phyloP scores from a whole-genome alignment of 2,797 vertebrate species.

The Anabas testudineus region DNA sequence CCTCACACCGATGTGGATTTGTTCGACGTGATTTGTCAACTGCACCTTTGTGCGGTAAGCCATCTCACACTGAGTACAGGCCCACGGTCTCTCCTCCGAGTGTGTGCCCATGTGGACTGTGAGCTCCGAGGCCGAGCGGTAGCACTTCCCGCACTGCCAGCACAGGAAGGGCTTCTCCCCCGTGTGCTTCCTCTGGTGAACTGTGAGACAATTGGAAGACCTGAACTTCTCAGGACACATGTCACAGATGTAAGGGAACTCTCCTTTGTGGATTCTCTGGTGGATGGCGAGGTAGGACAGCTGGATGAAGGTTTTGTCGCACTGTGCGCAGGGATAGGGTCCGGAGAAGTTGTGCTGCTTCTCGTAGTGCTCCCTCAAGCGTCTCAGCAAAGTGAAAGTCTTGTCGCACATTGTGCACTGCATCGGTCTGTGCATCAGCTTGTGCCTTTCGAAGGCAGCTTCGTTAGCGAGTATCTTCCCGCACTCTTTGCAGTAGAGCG shows the following conservation, averaged over 20 bases:
- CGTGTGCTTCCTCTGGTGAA: conserved; percentile 80
- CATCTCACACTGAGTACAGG: conserved; percentile 74
- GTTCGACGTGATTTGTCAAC: conserved; percentile 79
- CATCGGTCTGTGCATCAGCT: conserved; percentile 81
- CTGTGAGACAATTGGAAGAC: conserved; percentile 80
- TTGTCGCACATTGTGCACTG: conserved; percentile 81
- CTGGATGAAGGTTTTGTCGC: conserved; percentile 79
- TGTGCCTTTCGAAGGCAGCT: conserved; percentile 77
- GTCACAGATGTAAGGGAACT: conserved; percentile 76
- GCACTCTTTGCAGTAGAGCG: conserved; percentile 83
- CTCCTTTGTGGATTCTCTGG: conserved; percentile 81
- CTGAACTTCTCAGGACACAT: conserved; percentile 79
- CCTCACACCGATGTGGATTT: conserved; percentile 79
- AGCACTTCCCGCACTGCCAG: conserved; percentile 83
- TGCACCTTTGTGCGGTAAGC: conserved; percentile 82
- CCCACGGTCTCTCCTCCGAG: conserved; percentile 77
- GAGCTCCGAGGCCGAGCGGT: conserved; percentile 81
- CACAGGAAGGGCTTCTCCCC: conserved; percentile 83
- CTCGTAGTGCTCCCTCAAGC: conserved; percentile 80
- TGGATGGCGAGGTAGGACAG: conserved; percentile 82
- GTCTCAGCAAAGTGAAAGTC: conserved; percentile 75
- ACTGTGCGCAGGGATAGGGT: conserved; percentile 72
- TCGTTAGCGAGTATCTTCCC: conserved; percentile 78
- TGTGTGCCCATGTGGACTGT: conserved; percentile 83
- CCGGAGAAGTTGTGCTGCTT: conserved; percentile 79